A percentile compares a stretch with the other conserved stretches of the same genome.
phyloP scores from a whole-genome alignment of 2,888 invertebrate species.

The Panzeria rudis region DNA sequence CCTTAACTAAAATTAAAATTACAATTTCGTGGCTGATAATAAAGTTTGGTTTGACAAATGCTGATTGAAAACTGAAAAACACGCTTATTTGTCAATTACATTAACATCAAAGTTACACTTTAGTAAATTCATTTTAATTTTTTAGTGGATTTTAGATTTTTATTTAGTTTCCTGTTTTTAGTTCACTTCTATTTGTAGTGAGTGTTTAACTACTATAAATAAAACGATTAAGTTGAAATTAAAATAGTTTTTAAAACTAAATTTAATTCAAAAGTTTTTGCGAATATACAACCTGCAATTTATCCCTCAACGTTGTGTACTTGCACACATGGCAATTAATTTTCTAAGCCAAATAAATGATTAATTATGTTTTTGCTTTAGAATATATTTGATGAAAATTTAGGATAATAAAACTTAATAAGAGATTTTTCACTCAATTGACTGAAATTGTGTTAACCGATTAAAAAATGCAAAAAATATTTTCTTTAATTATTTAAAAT shows the following conservation, averaged over 20 bases:
- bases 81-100: background rate
- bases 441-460: background rate
- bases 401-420: background rate
- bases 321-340: background rate
- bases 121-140: background rate
- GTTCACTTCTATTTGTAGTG: no score
- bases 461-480: no score
- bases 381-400: no score
- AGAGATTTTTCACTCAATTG: background rate
- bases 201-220: no score
- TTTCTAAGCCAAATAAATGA: background rate
- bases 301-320: no score
- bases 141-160: background rate
- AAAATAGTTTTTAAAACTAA: no score
- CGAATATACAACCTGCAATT: no score
- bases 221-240: no score
- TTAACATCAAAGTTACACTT: background rate
- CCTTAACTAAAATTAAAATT: background rate
- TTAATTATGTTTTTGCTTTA: background rate
- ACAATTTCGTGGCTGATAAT: background rate
- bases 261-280: no score
- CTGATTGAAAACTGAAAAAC: background rate
- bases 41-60: background rate
- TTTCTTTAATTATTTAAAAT: no score
- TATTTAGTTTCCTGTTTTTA: background rate